Evolutionary conservation across 2,797 vertebrate species (phyloP), one percentile per base, ranked within the genome.

Genomic region (Cynopterus sphinx): DNA sequence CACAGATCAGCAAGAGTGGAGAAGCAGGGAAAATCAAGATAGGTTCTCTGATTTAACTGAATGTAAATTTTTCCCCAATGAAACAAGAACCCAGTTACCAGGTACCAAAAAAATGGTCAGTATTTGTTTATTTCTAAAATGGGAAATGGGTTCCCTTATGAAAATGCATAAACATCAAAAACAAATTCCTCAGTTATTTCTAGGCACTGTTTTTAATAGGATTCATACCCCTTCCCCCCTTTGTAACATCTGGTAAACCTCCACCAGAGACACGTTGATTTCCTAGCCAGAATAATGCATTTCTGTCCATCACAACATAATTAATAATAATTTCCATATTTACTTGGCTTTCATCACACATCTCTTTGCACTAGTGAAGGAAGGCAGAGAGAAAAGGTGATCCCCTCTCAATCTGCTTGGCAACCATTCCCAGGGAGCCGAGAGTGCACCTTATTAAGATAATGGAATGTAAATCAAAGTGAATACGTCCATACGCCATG

Each of bases 281-380:
- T 86, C 77, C 61, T 51, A 86, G 68, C 61, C 75, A 51, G 92
- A 94, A 53, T 13, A 82, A 84, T 49, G 26, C 31, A 71, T 90
- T 68, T 77, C 82, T 49, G 36, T 22, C 61, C 67, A 92, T 68
- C 59, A 73, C 2, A 12, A 65, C 15, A 41, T 85, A 74, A 43
- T 78, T 90, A 86, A 75, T 79, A 82, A 90, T 74, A 65, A 90
- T 63, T 89, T 94, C 63, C 73, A 31, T 65, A 65, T 67, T 90
- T 63, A 49, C 57, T 68, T 71, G 92, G 73, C 39, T 96, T 85
- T 89, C n/a, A 22, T 39, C 61, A 79, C 17, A 39, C 4, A 88
- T 90, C 61, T 39, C 49, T 89, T 49, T 70, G 77, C 49, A 26
- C 70, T 63, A 16, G 83, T 57, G 43, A 97, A n/a, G 81, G 26